phyloP scores from a whole-genome alignment of 2,113 vertebrate genomes.

The Nothobranchius kuhntae region DNA sequence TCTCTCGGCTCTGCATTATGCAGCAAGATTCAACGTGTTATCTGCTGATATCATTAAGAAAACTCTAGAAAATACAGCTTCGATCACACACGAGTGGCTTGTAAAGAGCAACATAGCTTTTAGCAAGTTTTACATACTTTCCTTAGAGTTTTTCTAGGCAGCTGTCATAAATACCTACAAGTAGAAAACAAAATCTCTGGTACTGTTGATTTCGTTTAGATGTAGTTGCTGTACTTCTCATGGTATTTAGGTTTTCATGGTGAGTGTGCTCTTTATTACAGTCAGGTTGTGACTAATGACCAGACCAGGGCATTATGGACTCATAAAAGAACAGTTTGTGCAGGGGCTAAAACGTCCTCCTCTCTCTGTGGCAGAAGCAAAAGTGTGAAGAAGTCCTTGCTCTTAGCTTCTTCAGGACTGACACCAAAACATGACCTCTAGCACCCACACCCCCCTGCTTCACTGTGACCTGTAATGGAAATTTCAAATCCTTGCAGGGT shows the following conservation, averaged over 20 bases:
- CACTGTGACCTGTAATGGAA: constrained; percentile 47
- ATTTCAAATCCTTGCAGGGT: constrained; percentile 33
- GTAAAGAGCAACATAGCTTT: too few species aligned
- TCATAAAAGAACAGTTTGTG: constrained; percentile 21
- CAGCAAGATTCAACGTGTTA: too few species aligned
- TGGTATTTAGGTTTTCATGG: not conserved
- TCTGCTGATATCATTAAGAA: too few species aligned
- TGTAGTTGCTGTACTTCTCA: not conserved
- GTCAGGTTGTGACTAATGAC: not conserved
- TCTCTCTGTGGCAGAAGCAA: constrained; percentile 5
- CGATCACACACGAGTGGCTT: too few species aligned
- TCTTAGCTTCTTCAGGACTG: constrained; percentile 28
- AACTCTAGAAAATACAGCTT: too few species aligned
- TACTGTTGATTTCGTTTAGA: too few species aligned
- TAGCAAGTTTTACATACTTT: too few species aligned
- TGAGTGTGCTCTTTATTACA: constrained; percentile 1
- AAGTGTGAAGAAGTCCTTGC: constrained; percentile 47
- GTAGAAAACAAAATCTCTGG: too few species aligned
- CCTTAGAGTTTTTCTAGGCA: too few species aligned
- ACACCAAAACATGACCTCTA: constrained; percentile 58
- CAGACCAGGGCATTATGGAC: not conserved
- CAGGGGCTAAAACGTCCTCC: constrained; percentile 21
- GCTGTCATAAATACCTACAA: too few species aligned
- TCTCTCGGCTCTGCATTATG: too few species aligned
- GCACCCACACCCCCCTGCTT: constrained; percentile 24